These are phyloP conservation scores for Naja naja DNA, from an alignment of 2,113 vertebrate genomes.

Conservation along the genomic window DNA sequence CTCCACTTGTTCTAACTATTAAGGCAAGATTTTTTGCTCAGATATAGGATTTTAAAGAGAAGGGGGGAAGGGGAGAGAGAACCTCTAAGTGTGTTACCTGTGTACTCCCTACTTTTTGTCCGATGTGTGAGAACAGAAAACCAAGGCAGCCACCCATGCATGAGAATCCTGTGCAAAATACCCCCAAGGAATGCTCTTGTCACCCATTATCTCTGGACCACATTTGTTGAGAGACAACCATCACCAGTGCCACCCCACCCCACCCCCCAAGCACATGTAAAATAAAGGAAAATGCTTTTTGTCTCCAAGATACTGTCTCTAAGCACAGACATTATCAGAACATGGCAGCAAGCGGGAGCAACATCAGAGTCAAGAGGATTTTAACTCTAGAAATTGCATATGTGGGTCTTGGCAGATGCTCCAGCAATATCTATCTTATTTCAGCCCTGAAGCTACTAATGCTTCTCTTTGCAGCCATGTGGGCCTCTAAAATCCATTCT, in stretches of 20 bases:
- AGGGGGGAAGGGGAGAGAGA: not conserved
- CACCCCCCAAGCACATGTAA: not conserved
- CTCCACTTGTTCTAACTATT: not conserved
- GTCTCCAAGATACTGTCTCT: not conserved
- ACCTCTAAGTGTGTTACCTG: not conserved
- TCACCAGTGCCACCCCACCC: not conserved
- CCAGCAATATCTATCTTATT: not conserved
- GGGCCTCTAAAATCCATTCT: not conserved
- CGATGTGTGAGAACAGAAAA: not conserved
- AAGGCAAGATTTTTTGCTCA: not conserved
- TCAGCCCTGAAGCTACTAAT: not conserved
- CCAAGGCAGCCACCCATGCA: not conserved
- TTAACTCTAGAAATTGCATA: not conserved
- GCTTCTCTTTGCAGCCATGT: not conserved
- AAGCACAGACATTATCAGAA: not conserved
- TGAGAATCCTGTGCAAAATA: not conserved
- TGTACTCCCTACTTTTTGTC: not conserved
- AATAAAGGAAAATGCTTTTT: not conserved
- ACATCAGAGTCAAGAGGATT: not conserved
- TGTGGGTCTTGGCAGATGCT: not conserved
- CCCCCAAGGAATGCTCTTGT: not conserved
- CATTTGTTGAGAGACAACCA: not conserved
- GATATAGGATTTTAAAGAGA: not conserved
- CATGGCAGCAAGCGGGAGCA: not conserved
- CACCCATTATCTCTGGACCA: not conserved